Evolutionary conservation across 2,113 vertebrate genomes (phyloP), one percentile per base, ranked within the genome.

Genomic region (Channa maculata): DNA sequence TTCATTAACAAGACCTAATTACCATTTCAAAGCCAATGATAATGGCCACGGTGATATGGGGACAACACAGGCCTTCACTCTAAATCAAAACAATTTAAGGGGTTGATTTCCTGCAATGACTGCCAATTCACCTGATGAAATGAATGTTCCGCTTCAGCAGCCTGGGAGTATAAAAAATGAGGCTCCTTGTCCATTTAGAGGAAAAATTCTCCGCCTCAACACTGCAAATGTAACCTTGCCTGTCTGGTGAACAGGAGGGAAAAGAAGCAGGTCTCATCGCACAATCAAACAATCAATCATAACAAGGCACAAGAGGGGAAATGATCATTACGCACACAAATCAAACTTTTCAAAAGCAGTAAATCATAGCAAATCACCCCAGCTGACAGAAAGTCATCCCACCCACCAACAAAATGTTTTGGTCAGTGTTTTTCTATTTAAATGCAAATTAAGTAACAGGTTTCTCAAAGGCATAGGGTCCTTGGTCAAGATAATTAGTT

Each of bases 361-460:
- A 84, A 80, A 87, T 92, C 84, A 92, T 44, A 62, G 75, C 64
- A 58, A 79, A 87, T 86, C 67, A 82, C 46, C 36, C 10, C 48
- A 41, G n/a, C 24, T 80, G 75, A 84, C 62, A 62, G 54, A 51
- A 65, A 85, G 73, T 44, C 67, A 69, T 80, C 68, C 59, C 65
- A 62, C 62, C 50, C 55, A 66, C 57, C 4, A 5, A 54, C 34
- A 5, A 77, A 83, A 86, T 84, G 79, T 89, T 80, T 70, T 79
- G 58, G 80, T 83, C 68, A 80, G 75, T 86, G 68, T 83, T 89
- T 79, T 80, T 83, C 89, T 82, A 92, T 93, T 93, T 91, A 94
- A 91, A 92, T 93, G 92, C 86, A 92, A 93, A 93, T 93, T 13
- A 85, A 85, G 73, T 70, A 61, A 46, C 51, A 48, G 45, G 70